Conservation (phyloP, 2,888 invertebrate genomes). For the Drosophila prostipennis region DNA sequence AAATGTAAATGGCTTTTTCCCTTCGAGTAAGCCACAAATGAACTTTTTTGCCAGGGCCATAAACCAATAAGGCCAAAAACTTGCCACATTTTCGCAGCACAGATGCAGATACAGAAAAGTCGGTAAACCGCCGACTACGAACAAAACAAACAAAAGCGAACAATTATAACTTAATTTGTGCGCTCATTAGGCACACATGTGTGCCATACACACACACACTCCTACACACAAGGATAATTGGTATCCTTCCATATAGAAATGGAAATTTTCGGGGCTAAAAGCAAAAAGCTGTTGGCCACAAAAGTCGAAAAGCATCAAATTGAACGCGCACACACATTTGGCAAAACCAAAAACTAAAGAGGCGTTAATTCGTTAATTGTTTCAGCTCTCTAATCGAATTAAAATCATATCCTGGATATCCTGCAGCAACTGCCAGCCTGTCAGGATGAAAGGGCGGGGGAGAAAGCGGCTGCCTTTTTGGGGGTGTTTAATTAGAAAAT, state of each 20-base stretch:
- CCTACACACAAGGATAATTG: conserved; percentile 7
- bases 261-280: conserved; percentile 34
- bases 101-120: conserved; percentile 55
- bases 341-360: conserved; percentile 73
- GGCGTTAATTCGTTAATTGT: conserved; percentile 85
- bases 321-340: conserved; percentile 46
- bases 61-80: conserved; percentile 46
- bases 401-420: conserved; percentile 82
- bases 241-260: conserved; percentile 20
- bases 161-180: conserved; percentile 81
- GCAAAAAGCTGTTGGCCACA: conserved; percentile 62
- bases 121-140: conserved; percentile 40
- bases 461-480: conserved; percentile 44
- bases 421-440: conserved; percentile 60
- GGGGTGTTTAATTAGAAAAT: conserved; percentile 80
- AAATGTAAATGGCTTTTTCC: conserved; percentile 31
- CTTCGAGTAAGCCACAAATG: conserved; percentile 42
- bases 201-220: conserved; percentile 46
- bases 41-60: conserved; percentile 50
- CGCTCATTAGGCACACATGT: conserved; percentile 79
- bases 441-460: conserved; percentile 7
- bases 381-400: conserved; percentile 84
- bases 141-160: conserved; percentile 66
- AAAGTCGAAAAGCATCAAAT: conserved; percentile 56
- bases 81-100: conserved; percentile 51